These are phyloP conservation scores for Ivindomyrus marchei DNA, from an alignment of 2,113 vertebrate species.

Conservation along the genomic window DNA sequence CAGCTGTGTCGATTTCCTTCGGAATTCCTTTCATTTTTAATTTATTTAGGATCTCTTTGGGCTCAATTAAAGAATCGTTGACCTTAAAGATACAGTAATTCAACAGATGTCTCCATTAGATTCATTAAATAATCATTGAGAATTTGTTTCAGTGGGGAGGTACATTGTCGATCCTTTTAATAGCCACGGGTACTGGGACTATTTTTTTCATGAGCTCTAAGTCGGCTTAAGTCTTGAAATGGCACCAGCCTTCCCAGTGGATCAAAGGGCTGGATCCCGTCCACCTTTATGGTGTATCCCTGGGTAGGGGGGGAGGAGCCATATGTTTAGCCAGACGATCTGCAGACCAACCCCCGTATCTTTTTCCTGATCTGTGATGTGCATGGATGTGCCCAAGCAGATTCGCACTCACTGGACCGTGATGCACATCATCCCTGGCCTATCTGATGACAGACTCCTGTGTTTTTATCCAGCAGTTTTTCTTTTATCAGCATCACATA, in stretches of 20 bases:
- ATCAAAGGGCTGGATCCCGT: background rate
- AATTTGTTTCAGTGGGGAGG: background rate
- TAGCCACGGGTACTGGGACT: background rate
- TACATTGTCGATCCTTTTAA: background rate
- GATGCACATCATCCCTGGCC: background rate
- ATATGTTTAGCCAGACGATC: background rate
- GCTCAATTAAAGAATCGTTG: background rate
- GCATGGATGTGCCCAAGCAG: background rate
- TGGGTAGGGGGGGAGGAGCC: background rate
- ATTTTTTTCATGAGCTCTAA: background rate
- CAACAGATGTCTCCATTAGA: background rate
- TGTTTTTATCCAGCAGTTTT: background rate
- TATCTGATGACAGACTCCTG: background rate
- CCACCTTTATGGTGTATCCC: background rate
- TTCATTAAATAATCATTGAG: slow-evolving; percentile 7
- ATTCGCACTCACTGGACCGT: background rate
- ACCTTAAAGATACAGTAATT: background rate
- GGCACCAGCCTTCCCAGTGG: background rate
- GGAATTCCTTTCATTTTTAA: background rate
- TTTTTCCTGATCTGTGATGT: background rate
- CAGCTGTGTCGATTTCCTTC: background rate
- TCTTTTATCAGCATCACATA: background rate
- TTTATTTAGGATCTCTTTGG: background rate
- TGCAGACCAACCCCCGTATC: background rate
- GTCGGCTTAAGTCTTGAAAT: background rate